Base-by-base conservation (phyloP, 2,888 invertebrate species). In the Pyrgus malvae region DNA sequence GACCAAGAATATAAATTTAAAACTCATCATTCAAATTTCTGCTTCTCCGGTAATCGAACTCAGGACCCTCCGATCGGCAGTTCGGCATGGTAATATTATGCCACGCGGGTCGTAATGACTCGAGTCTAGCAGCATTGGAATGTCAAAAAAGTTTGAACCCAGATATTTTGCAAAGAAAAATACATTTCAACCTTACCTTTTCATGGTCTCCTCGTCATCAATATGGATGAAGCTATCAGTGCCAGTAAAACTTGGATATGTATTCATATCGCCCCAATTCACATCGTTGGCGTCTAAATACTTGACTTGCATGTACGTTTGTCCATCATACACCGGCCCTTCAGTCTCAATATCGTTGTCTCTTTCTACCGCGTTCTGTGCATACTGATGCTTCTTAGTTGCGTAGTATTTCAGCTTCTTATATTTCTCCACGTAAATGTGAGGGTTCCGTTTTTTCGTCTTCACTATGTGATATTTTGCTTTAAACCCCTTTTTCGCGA, bases 161-260 rank as follows among this genome's bases (percentile, higher is more conserved):
- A 23, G 23, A 4, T 23, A 6, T 23, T 23, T 6, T 23, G 6
- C 23, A 23, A 23, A 4, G 23, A 4, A 3, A 23, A 27, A 31
- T 31, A 31, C 3, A 11, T n/a, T 35, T 38, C 6, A 42, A 42
- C 23, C 68, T 62, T 76, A 95, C 95, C 95, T 94, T 78, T 95
- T 95, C 90, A 97, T 93, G 55, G 97, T 96, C 64, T 96, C 95
- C 41, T 95, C 94, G 78, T 97, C 96, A 66, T 95, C 95, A 73
- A 96, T 97, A 78, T 96, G 95, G 56, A 98, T 93, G 74, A 95
- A 98, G 74, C 97, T 97, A 63, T 95, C 94, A 57, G 91, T 92
- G 3, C 97, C 97, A 37, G 93, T 93, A 77, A 98, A 98, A 68
- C 95, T 95, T 0, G 97, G 97, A 57, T 87, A 90, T 0, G 82